A percentile compares a stretch with the other conserved stretches of the same genome.
phyloP scores from a whole-genome alignment of 2,113 vertebrate species.

The Hemibagrus wyckioides region DNA sequence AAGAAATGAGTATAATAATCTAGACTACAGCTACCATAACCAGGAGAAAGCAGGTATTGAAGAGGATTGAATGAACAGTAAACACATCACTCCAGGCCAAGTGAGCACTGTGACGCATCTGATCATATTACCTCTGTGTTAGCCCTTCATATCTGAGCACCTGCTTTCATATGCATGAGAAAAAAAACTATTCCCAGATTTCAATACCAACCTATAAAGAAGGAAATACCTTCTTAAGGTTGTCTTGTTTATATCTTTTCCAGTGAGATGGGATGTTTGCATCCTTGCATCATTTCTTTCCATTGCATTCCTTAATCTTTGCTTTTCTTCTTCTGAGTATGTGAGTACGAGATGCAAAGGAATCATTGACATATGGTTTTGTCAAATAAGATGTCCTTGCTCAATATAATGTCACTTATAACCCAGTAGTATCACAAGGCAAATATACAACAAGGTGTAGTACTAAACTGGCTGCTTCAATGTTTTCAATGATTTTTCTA shows the following conservation, averaged over 20 bases:
- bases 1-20: neutral
- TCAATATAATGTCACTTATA: neutral
- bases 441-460: neutral
- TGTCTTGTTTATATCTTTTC: neutral
- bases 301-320: neutral
- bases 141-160: neutral
- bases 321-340: neutral
- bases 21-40: neutral
- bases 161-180: neutral
- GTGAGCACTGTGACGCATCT: neutral
- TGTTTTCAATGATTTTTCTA: neutral
- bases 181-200: neutral
- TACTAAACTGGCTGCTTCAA: neutral
- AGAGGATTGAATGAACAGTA: neutral
- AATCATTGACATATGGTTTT: neutral
- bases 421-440: neutral
- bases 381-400: neutral
- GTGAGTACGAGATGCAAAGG: neutral
- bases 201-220: neutral
- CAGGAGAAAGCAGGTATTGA: neutral
- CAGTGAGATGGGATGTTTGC: neutral
- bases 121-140: neutral
- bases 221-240: neutral
- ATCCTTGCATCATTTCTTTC: neutral
- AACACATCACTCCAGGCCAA: neutral